These are phyloP conservation scores for Teinopalpus imperialis DNA, from an alignment of 2,888 invertebrate genomes.

Conservation along the genomic window DNA sequence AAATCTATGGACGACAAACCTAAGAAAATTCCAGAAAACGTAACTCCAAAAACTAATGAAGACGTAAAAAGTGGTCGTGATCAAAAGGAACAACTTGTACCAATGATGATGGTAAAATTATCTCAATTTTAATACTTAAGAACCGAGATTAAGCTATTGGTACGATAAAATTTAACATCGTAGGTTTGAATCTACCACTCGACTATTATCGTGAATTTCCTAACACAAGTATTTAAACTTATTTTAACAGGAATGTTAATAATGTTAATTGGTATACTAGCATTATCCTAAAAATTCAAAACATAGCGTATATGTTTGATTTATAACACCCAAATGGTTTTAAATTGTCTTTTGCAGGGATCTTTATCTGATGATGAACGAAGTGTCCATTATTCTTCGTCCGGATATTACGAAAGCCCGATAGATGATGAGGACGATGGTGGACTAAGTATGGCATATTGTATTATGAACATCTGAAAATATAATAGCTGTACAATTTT, in stretches of 20 bases:
- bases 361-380: conserved; percentile 86
- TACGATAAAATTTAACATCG: too few species aligned
- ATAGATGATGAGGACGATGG: conserved; percentile 85
- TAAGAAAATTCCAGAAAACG: conserved; percentile 49
- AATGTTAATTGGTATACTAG: too few species aligned
- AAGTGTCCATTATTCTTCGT: conserved; percentile 87
- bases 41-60: conserved; percentile 42
- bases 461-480: conserved; percentile 21
- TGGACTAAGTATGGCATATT: conserved; percentile 64
- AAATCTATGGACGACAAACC: conserved; percentile 55
- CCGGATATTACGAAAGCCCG: conserved; percentile 89
- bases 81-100: conserved; percentile 60
- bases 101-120: conserved; percentile 64
- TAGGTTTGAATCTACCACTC: too few species aligned
- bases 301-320: too few species aligned
- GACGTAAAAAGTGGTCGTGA: conserved; percentile 42
- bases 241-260: too few species aligned
- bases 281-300: too few species aligned
- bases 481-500: conserved; percentile 14
- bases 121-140: not conserved
- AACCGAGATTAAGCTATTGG: too few species aligned
- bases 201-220: too few species aligned
- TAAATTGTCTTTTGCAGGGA: conserved; percentile 61
- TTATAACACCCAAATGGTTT: too few species aligned
- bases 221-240: too few species aligned